A percentile compares a stretch with the other conserved stretches of the same genome.
phyloP scores from a whole-genome alignment of 2,888 invertebrate genomes.

The Allacma fusca region DNA sequence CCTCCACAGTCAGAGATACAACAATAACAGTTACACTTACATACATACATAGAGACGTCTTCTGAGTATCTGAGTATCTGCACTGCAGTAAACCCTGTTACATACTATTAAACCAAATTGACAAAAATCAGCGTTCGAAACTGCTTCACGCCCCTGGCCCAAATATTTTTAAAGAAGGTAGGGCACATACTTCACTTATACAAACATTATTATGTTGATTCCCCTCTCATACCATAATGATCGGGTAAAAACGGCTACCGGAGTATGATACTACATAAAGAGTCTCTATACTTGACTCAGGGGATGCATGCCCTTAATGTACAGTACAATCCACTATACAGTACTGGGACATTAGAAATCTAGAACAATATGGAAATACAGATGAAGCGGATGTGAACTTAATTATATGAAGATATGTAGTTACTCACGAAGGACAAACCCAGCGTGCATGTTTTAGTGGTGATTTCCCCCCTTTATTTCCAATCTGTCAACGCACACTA shows the following conservation, averaged over 20 bases:
- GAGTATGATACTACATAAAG: no score
- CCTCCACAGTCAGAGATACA: not conserved
- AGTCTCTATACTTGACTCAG: no score
- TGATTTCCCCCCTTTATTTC: no score
- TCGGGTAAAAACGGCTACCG: no score
- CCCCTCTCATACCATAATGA: no score
- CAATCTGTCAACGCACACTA: no score
- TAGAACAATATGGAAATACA: constrained; percentile 6
- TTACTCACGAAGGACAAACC: not conserved
- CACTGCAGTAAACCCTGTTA: constrained; percentile 12
- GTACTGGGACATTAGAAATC: not conserved
- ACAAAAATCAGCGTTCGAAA: not conserved
- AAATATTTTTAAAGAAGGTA: not conserved
- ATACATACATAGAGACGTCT: not conserved
- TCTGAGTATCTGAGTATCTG: not conserved
- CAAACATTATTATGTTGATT: no score
- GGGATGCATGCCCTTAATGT: no score
- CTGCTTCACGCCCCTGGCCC: constrained; percentile 5
- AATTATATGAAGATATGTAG: no score
- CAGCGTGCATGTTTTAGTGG: not conserved
- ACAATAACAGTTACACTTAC: no score
- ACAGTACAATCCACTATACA: no score
- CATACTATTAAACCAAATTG: constrained; percentile 12
- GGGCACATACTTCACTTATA: no score
- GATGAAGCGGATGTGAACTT: constrained; percentile 6